Evolutionary conservation across 2,888 invertebrate genomes (phyloP).

Genomic region (Loripinus fragilis): DNA sequence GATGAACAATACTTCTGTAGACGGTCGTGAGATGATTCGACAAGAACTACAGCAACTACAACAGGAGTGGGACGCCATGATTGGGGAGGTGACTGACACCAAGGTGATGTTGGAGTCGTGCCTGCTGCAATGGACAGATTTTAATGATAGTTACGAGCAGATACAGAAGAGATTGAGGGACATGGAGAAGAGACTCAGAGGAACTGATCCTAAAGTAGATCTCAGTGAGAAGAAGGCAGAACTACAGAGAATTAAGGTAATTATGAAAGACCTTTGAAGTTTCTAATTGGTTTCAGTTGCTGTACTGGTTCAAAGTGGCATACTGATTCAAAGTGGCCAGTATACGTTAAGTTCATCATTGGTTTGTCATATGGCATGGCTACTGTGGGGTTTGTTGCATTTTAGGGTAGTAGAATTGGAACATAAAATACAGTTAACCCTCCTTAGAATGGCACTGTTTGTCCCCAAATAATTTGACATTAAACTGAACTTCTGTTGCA

Average conservation of each 20-base stretch:
- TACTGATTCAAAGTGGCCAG: no score
- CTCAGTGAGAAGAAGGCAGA: constrained; percentile 81
- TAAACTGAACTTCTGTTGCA: no score
- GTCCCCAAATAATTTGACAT: no score
- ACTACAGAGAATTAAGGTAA: constrained; percentile 80
- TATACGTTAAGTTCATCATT: no score
- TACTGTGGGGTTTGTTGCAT: no score
- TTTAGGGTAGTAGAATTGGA: no score
- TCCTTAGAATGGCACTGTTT: no score
- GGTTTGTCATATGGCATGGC: no score
- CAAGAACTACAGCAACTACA: constrained; percentile 92
- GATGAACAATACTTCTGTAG: constrained; percentile 94
- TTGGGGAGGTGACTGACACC: constrained; percentile 92
- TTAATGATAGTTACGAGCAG: constrained; percentile 95
- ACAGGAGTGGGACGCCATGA: constrained; percentile 94
- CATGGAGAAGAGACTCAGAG: constrained; percentile 90
- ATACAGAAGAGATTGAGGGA: constrained; percentile 98
- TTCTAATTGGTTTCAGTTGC: no score
- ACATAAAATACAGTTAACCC: no score
- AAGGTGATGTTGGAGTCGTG: constrained; percentile 95
- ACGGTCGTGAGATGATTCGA: constrained; percentile 94
- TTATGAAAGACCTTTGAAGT: no score
- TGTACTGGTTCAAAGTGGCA: no score
- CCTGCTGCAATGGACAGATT: constrained; percentile 95
- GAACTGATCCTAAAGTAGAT: constrained; percentile 78